Evolutionary conservation across 2,113 vertebrate genomes (phyloP).

Genomic region (Stictonetta naevosa): DNA sequence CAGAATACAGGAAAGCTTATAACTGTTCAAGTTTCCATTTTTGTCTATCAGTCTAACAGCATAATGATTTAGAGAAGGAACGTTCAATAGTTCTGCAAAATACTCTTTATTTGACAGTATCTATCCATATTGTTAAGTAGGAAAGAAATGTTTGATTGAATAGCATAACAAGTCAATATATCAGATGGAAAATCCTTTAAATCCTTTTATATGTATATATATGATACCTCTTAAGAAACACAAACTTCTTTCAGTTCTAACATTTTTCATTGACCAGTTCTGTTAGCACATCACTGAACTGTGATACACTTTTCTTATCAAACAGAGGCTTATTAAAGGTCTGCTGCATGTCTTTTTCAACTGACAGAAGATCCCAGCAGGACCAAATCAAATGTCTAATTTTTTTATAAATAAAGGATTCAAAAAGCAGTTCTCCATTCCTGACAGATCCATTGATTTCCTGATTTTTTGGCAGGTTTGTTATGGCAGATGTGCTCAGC

Average conservation of each 20-base stretch:
- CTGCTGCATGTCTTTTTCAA: background rate
- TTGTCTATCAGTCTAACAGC: background rate
- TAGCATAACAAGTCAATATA: background rate
- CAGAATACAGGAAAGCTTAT: background rate
- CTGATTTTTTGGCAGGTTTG: slow-evolving; percentile 51
- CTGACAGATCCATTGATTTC: slow-evolving; percentile 59
- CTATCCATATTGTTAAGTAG: background rate
- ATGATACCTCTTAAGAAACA: background rate
- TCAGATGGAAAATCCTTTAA: background rate
- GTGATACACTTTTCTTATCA: background rate
- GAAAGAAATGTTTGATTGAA: slow-evolving; percentile 25
- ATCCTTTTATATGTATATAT: too few relatives aligned
- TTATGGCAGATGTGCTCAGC: slow-evolving; percentile 60
- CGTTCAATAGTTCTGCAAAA: background rate
- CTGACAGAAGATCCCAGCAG: background rate
- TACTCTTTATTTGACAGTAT: background rate
- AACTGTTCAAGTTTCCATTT: background rate
- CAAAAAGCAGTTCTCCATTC: slow-evolving; percentile 8
- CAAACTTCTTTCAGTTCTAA: background rate
- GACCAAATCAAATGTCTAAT: background rate
- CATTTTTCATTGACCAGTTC: background rate
- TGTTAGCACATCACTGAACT: background rate
- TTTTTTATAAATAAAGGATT: slow-evolving; percentile 51
- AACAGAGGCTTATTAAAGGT: background rate
- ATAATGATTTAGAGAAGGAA: background rate